These are phyloP conservation scores for Ara ararauna DNA, from an alignment of 2,797 vertebrate genomes.

Conservation along the genomic window DNA sequence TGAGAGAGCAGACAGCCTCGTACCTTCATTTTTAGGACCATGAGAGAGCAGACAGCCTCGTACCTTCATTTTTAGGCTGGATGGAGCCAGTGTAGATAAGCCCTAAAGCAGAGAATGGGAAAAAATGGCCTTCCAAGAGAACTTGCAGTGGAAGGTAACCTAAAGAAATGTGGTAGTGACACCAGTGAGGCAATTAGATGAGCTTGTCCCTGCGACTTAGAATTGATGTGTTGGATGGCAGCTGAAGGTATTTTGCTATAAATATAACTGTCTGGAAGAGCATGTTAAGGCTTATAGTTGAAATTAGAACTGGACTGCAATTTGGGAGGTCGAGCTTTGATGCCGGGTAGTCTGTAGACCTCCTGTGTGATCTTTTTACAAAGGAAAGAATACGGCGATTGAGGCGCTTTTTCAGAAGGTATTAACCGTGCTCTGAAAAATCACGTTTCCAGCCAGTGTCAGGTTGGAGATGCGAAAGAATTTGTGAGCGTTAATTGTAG, in stretches of 20 bases:
- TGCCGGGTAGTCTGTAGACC: slow-evolving; percentile 23
- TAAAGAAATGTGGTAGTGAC: background rate
- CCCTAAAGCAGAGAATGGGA: background rate
- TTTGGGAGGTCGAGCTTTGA: slow-evolving; percentile 57
- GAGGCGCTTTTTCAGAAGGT: background rate
- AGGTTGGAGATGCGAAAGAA: background rate
- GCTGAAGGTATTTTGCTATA: background rate
- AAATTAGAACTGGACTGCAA: slow-evolving; percentile 25
- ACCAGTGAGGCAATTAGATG: background rate
- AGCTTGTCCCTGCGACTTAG: background rate
- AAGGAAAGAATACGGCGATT: background rate
- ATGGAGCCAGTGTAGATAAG: slow-evolving; percentile 18
- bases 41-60: background rate
- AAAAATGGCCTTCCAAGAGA: background rate
- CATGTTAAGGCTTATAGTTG: background rate
- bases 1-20: background rate
- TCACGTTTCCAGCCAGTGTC: background rate
- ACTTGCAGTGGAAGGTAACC: background rate
- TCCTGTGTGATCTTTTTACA: slow-evolving; percentile 28
- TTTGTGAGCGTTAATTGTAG: background rate
- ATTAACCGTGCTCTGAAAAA: background rate
- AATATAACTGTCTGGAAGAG: background rate
- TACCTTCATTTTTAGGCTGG: background rate
- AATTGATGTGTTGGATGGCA: background rate
- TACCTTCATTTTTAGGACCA: background rate